Percentiles rank a stretch among this genome's conserved stretches.
phyloP scores from a whole-genome alignment of 2,113 vertebrate species.

The Misgurnus mizolepis region DNA sequence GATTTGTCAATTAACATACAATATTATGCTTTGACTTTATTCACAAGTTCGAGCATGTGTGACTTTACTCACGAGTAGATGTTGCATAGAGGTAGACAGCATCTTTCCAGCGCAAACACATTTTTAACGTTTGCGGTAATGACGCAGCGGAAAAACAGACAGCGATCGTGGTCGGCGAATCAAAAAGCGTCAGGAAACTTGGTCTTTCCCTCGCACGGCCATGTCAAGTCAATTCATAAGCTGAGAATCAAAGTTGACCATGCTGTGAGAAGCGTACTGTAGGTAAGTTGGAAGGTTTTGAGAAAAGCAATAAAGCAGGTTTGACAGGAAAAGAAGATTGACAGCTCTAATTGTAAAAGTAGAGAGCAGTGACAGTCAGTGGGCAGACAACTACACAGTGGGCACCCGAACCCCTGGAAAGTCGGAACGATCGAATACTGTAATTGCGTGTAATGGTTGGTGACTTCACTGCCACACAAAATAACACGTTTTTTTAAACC shows the following conservation, averaged over 20 bases:
- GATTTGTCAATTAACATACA: too few relatives aligned
- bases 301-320: conserved; percentile 36
- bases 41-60: too few relatives aligned
- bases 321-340: conserved; percentile 21
- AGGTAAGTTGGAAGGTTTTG: background rate
- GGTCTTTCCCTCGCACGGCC: conserved; percentile 49
- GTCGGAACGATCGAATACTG: background rate
- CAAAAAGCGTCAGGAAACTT: conserved; percentile 34
- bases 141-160: too few relatives aligned
- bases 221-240: conserved; percentile 40
- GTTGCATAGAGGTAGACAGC: too few relatives aligned
- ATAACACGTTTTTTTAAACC: background rate
- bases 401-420: background rate
- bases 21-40: too few relatives aligned
- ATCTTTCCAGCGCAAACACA: too few relatives aligned
- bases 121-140: too few relatives aligned
- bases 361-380: background rate
- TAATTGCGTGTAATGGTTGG: conserved; percentile 16
- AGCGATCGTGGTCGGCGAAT: background rate
- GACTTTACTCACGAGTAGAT: too few relatives aligned
- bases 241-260: conserved; percentile 21
- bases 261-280: conserved; percentile 1
- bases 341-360: conserved; percentile 19
- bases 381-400: background rate
- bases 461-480: background rate